These are phyloP conservation scores for Siphamia tubifer DNA, from an alignment of 2,113 vertebrate species.

Conservation along the genomic window DNA sequence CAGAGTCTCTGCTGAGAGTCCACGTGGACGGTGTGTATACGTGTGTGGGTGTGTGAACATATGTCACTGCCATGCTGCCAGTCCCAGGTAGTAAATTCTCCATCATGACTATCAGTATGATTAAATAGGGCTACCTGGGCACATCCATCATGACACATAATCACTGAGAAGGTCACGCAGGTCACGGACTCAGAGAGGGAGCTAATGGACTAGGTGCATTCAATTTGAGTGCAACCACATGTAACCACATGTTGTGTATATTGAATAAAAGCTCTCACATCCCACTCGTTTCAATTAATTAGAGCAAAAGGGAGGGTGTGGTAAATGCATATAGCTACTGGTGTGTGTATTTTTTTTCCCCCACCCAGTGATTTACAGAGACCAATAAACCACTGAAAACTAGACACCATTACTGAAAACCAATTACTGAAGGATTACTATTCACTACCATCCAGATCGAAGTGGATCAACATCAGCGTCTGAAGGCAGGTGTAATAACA, in stretches of 20 bases:
- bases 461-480: too few species aligned
- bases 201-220: conserved; percentile 48
- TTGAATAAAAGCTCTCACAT: conserved; percentile 5
- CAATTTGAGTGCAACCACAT: conserved; percentile 16
- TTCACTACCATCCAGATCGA: too few species aligned
- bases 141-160: conserved; percentile 73
- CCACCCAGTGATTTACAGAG: not conserved
- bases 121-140: conserved; percentile 66
- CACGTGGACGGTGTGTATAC: not conserved
- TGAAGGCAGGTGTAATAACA: too few species aligned
- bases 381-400: too few species aligned
- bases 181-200: conserved; percentile 42
- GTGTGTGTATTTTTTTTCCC: too few species aligned
- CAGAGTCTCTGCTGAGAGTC: too few species aligned
- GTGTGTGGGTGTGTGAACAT: conserved; percentile 42
- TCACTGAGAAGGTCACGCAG: conserved; percentile 61
- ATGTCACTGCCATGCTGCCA: conserved; percentile 68
- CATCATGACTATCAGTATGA: conserved; percentile 70
- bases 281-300: not conserved
- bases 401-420: too few species aligned
- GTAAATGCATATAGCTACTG: too few species aligned
- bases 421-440: too few species aligned
- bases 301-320: not conserved
- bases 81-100: conserved; percentile 64
- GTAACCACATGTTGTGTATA: conserved; percentile 13